Evolutionary conservation across 2,888 invertebrate species (phyloP), one percentile per base, ranked within the genome.

Genomic region (Lycocerus yunnanus): DNA sequence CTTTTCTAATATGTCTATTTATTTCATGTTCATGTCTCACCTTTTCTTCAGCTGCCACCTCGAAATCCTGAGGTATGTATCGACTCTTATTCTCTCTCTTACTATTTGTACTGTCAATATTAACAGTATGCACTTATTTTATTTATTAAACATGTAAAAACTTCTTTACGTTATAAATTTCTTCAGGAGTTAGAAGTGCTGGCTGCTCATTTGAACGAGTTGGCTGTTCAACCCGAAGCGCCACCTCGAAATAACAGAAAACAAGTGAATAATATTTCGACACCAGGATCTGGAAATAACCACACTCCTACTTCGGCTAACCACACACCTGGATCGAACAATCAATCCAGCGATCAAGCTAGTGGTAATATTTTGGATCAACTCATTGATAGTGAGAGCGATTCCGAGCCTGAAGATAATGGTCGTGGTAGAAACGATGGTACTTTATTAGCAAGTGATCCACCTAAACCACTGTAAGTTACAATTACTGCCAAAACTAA

Each of bases 401-500:
- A 95, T 85, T 93, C 93, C 14, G 95, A 95, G 84, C 94, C 94
- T 58, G 95, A 94, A 83, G 95, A 94, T 83, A 93, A 93, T 81
- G 94, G 95, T 73, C 90, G 93, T 80, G 92, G 92, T 75, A 90
- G 96, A 80, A 96, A 97, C 84, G 98, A 98, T 88, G 98, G 98
- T 78, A 98, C 98, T 2, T 90, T 98, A 72, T 90, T 97, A 71
- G 98, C 98, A 77, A 97, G 97, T 84, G 98, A 98, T 89, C 97
- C 98, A 72, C 97, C 98, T 16, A 95, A 97, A 87, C 98, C 98
- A 83, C 93, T 98, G 97, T 96, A 89, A 94, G 95, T 93, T 43
- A 21, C 60, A 43, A 43, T 15, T 27, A 13, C 9, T 15, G n/a
- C 6, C 58, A 63, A 72, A 14, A 63, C 61, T 63, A 63, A 63